Percentiles rank a stretch among this genome's conserved stretches.
phyloP scores from a whole-genome alignment of 1,140 invertebrate genomes.

The Magallana ariakensis region DNA sequence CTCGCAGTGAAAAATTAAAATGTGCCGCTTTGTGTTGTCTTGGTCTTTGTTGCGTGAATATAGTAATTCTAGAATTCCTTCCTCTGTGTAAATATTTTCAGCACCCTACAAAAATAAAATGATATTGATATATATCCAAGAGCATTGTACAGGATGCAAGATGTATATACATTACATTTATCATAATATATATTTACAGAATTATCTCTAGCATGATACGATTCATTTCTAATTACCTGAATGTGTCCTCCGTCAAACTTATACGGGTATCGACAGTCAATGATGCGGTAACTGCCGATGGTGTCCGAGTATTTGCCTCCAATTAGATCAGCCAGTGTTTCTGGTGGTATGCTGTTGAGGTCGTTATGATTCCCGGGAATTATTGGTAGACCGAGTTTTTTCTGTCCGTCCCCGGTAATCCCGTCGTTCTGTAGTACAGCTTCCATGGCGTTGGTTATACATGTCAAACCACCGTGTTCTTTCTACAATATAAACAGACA shows the following conservation, averaged over 20 bases:
- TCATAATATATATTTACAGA: too few relatives aligned
- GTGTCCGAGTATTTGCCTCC: constrained; percentile 64
- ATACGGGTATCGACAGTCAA: constrained; percentile 92
- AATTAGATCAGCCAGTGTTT: constrained; percentile 83
- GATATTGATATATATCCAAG: background rate
- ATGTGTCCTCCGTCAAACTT: constrained; percentile 98
- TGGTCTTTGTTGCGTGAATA: background rate
- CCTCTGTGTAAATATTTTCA: constrained; percentile 90
- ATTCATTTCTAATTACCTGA: constrained; percentile 62
- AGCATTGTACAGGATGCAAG: background rate
- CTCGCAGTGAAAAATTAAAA: constrained; percentile 99
- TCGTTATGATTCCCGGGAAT: constrained; percentile 88
- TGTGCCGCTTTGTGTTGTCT: constrained; percentile 81
- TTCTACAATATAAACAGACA: background rate
- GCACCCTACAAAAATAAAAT: constrained; percentile 82
- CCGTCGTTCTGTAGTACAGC: background rate
- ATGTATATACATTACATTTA: too few relatives aligned
- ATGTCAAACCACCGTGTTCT: background rate
- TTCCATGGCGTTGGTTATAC: background rate
- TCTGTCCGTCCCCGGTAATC: constrained; percentile 42
- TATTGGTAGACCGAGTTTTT: constrained; percentile 84
- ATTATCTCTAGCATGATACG: too few relatives aligned
- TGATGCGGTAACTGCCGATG: constrained; percentile 73
- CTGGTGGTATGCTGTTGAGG: constrained; percentile 89
- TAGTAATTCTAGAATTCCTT: constrained; percentile 81